Conservation (phyloP, 2,888 invertebrate genomes). For the Eledona agricola region DNA sequence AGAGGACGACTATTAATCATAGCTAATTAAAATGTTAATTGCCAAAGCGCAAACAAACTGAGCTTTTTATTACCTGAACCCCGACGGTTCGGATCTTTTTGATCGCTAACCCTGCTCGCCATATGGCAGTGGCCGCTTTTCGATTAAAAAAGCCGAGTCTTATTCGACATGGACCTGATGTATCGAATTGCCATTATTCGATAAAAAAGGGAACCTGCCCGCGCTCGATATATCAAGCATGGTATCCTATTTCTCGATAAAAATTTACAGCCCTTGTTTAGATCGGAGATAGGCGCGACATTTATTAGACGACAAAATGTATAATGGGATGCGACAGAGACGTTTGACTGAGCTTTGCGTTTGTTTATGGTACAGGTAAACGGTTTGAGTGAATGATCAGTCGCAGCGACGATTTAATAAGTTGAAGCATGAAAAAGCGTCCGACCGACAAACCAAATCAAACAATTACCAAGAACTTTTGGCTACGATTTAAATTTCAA, state of each 20-base stretch:
- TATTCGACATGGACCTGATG: conserved; percentile 33
- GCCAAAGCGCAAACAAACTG: conserved; percentile 41
- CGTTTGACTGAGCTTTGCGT: conserved; percentile 19
- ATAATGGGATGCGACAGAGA: conserved; percentile 34
- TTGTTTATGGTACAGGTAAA: conserved; percentile 34
- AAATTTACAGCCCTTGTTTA: conserved; percentile 44
- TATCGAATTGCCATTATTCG: conserved; percentile 35
- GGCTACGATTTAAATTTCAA: too few relatives aligned
- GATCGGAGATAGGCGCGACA: conserved; percentile 45
- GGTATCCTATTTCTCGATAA: conserved; percentile 43
- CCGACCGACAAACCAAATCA: too few relatives aligned
- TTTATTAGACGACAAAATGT: conserved; percentile 44
- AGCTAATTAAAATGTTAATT: conserved; percentile 55
- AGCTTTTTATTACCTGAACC: conserved; percentile 38
- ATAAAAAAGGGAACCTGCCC: conserved; percentile 16
- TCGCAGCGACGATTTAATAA: conserved; percentile 39
- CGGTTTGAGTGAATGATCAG: conserved; percentile 44
- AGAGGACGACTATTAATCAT: conserved; percentile 51
- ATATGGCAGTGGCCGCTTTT: conserved; percentile 29
- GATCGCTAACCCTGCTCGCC: conserved; percentile 23
- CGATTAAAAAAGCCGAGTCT: conserved; percentile 28
- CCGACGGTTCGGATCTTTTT: conserved; percentile 25
- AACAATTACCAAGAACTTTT: too few relatives aligned
- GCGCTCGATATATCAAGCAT: conserved; percentile 33
- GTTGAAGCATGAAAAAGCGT: too few relatives aligned